Evolutionary conservation across 2,113 vertebrate genomes (phyloP).

Genomic region (Sinocyclocheilus maitianheensis): DNA sequence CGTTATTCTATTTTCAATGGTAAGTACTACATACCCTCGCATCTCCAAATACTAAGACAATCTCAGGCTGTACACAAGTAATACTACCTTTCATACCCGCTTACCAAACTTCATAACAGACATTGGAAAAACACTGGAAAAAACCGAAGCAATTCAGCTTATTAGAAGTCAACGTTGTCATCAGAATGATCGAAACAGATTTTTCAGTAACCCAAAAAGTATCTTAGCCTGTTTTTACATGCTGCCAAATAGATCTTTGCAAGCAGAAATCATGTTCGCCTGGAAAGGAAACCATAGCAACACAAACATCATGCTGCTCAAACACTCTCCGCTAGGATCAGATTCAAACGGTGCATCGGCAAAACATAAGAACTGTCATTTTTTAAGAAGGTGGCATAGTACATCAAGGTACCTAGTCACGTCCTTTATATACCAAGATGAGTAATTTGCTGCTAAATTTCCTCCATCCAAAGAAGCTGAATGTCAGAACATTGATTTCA

Average conservation of each 20-base stretch:
- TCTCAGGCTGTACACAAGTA: no score
- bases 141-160: neutral
- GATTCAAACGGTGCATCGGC: neutral
- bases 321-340: neutral
- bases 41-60: no score
- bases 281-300: neutral
- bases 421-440: neutral
- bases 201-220: constrained; percentile 1
- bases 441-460: constrained; percentile 1
- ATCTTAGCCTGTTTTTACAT: neutral
- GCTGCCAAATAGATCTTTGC: neutral
- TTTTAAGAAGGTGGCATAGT: neutral
- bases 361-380: neutral
- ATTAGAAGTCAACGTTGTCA: neutral
- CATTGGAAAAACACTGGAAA: no score
- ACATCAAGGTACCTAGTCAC: neutral
- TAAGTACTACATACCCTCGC: no score
- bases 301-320: neutral
- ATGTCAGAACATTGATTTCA: constrained; percentile 23
- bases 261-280: neutral
- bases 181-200: neutral
- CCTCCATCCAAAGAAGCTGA: neutral
- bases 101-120: no score
- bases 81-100: no score
- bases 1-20: no score